Percentiles rank a stretch among this genome's conserved stretches.
phyloP scores from a whole-genome alignment of 2,888 invertebrate species.

The Noctua janthina region DNA sequence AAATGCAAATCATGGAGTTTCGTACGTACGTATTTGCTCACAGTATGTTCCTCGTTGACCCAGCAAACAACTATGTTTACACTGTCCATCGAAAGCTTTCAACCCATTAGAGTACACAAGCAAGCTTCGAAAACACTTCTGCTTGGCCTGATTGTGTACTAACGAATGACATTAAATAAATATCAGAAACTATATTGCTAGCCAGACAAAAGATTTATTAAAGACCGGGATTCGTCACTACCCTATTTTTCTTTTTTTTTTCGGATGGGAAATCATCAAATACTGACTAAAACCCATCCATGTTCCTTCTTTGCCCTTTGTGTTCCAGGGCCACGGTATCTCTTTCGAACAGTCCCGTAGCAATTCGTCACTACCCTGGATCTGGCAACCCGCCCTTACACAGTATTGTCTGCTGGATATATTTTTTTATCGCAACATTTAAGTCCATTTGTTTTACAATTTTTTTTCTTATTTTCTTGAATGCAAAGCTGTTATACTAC shows the following conservation, averaged over 20 bases:
- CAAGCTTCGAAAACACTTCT: slow-evolving; percentile 35
- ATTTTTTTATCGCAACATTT: too few relatives aligned
- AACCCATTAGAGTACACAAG: slow-evolving; percentile 38
- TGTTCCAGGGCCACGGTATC: too few relatives aligned
- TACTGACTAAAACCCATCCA: too few relatives aligned
- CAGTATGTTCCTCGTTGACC: slow-evolving; percentile 47
- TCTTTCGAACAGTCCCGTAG: too few relatives aligned
- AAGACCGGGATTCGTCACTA: background rate
- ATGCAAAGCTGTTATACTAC: background rate
- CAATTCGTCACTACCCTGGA: background rate
- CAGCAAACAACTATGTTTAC: slow-evolving; percentile 43
- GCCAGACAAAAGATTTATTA: background rate
- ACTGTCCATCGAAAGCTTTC: slow-evolving; percentile 36
- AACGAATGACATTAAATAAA: slow-evolving; percentile 24
- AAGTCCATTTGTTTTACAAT: background rate
- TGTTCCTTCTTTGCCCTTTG: too few relatives aligned
- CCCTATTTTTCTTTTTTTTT: background rate
- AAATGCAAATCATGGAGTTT: slow-evolving; percentile 34
- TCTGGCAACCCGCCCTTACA: background rate
- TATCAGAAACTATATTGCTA: slow-evolving; percentile 8
- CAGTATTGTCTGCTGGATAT: background rate
- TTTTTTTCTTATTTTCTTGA: background rate
- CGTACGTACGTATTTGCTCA: slow-evolving; percentile 26
- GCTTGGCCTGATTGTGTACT: slow-evolving; percentile 27
- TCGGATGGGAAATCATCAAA: too few relatives aligned